Evolutionary conservation across 2,888 invertebrate genomes (phyloP), one percentile per base, ranked within the genome.

Genomic region (Hydriomena furcata): DNA sequence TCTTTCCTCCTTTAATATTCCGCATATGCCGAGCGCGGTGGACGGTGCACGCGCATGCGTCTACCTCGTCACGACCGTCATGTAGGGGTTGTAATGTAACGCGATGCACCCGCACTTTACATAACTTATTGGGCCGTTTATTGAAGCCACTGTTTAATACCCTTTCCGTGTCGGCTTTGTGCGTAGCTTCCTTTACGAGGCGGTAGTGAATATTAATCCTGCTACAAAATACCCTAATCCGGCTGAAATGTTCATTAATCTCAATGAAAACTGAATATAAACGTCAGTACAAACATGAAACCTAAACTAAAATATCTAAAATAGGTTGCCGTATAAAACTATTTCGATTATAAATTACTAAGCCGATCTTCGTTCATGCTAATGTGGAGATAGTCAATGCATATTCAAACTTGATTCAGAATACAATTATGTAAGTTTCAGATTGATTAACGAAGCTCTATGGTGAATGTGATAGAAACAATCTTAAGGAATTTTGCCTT

Each of bases 1-100:
- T 90, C 90, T 90, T 90, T 90, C 90, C 84, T 90, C 82, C 90
- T 89, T 87, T 89, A 89, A 89, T 89, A 88, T 86, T 87, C 86
- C 89, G 90, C 89, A 90, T 90, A 90, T 89, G 89, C 84, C 83
- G 87, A 83, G 81, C 83, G 82, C 83, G 80, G 76, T 69, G 76
- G 75, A 52, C 79, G 76, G 69, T 84, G 84, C 85, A 84, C 77
- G 84, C 89, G 90, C 90, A 89, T 88, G 90, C 90, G 90, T 81
- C 71, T 73, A 71, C 76, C 81, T 34, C 45, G 20, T 79, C 71
- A 61, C 24, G 52, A 58, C 46, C 61, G 65, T 60, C 71, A 76
- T 73, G 75, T 82, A 78, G 82, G 85, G 87, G 87, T 82, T 84
- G 87, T 82, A 82, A 76, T 82, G 84, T 84, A 82, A 85, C 82